Conservation (phyloP, 2,113 vertebrate genomes). For the Eira barbara region DNA sequence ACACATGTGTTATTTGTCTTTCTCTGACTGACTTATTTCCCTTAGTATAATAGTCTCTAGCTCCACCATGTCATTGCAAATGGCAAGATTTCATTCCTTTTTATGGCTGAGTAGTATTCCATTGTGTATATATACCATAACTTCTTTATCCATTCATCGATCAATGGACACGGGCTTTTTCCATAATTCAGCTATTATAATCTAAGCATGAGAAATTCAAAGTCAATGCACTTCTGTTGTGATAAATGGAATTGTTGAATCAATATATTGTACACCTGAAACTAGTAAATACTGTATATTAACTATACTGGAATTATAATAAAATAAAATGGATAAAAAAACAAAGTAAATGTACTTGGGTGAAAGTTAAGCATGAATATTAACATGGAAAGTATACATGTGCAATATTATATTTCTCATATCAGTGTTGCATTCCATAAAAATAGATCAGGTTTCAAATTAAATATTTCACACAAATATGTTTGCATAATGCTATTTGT, state of each 20-base stretch:
- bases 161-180: neutral
- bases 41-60: no score
- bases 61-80: neutral
- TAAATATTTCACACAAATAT: constrained; percentile 2
- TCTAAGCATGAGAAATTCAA: neutral
- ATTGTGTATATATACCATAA: neutral
- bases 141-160: neutral
- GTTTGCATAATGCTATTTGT: neutral
- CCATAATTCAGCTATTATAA: neutral
- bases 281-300: neutral
- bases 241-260: neutral
- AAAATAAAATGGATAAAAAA: neutral
- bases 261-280: neutral
- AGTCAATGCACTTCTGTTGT: neutral
- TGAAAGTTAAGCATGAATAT: neutral
- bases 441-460: neutral
- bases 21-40: neutral
- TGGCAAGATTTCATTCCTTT: neutral
- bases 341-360: neutral
- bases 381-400: neutral
- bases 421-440: neutral
- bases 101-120: neutral
- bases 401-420: neutral
- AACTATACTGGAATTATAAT: neutral
- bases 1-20: neutral